These are phyloP conservation scores for Neoarius graeffei DNA, from an alignment of 2,113 vertebrate species.

Conservation along the genomic window DNA sequence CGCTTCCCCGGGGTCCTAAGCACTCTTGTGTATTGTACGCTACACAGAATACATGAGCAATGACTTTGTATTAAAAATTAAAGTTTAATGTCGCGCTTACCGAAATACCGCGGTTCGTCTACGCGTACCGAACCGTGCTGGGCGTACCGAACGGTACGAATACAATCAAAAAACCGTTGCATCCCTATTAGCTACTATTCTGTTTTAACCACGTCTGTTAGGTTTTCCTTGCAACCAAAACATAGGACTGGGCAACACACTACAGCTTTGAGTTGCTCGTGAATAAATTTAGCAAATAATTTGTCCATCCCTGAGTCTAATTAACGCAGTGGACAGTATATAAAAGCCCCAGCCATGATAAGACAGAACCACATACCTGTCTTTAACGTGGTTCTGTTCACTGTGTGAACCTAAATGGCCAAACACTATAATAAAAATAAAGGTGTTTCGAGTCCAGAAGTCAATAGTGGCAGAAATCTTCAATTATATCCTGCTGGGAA, in stretches of 20 bases:
- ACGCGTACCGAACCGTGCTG: too few species aligned
- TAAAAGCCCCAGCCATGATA: neutral
- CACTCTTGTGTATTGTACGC: too few species aligned
- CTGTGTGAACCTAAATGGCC: constrained; percentile 57
- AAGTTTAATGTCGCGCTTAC: too few species aligned
- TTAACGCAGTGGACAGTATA: neutral
- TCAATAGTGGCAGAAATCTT: constrained; percentile 72
- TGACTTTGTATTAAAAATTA: too few species aligned
- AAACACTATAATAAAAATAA: constrained; percentile 63
- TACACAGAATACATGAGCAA: too few species aligned
- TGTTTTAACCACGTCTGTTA: neutral
- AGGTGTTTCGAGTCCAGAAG: constrained; percentile 71
- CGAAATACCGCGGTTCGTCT: too few species aligned
- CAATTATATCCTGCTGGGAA: constrained; percentile 68
- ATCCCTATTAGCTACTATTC: neutral
- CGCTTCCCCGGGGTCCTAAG: too few species aligned
- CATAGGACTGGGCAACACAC: neutral
- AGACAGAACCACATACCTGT: neutral
- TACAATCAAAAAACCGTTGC: too few species aligned
- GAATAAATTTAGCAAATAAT: neutral
- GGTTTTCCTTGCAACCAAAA: neutral
- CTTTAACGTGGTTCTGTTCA: neutral
- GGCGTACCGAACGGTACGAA: too few species aligned
- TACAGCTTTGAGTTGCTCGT: neutral
- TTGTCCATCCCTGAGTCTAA: neutral